These are phyloP conservation scores for Morbakka virulenta DNA, from an alignment of 30 jellyfish, hydroid and myxozoan species.

Conservation along the genomic window DNA sequence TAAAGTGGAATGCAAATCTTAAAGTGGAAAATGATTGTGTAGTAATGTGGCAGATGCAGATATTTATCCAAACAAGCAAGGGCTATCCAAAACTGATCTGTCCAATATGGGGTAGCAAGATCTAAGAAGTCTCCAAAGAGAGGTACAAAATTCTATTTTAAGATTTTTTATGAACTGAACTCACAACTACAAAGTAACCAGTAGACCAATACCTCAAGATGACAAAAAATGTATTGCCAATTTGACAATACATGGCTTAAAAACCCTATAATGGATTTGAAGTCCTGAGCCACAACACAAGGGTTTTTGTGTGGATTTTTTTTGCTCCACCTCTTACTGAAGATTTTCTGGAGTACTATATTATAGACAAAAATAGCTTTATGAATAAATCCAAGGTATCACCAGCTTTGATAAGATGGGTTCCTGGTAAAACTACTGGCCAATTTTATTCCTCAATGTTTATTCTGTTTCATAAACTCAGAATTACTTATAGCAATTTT, in stretches of 20 bases:
- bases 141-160: background rate
- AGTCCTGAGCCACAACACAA: no score
- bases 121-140: constrained; percentile 5
- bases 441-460: constrained; percentile 1
- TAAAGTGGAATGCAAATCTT: constrained; percentile 10
- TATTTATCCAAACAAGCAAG: background rate
- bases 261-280: no score
- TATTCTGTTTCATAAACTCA: background rate
- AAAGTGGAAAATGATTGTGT: constrained; percentile 29
- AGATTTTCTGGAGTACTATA: constrained; percentile 2
- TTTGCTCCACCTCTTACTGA: constrained; percentile 9
- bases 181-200: background rate
- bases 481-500: constrained; percentile 26
- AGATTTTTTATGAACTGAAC: background rate
- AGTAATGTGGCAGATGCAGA: constrained; percentile 32
- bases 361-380: background rate
- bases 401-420: background rate
- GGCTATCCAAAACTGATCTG: constrained; percentile 14
- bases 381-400: constrained; percentile 3
- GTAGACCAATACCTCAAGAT: background rate
- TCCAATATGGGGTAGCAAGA: constrained; percentile 13
- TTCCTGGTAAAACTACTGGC: background rate
- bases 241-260: background rate
- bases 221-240: background rate
- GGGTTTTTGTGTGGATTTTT: background rate